Conservation (phyloP, 2,113 vertebrate species). For the Megaceryle torquata region DNA sequence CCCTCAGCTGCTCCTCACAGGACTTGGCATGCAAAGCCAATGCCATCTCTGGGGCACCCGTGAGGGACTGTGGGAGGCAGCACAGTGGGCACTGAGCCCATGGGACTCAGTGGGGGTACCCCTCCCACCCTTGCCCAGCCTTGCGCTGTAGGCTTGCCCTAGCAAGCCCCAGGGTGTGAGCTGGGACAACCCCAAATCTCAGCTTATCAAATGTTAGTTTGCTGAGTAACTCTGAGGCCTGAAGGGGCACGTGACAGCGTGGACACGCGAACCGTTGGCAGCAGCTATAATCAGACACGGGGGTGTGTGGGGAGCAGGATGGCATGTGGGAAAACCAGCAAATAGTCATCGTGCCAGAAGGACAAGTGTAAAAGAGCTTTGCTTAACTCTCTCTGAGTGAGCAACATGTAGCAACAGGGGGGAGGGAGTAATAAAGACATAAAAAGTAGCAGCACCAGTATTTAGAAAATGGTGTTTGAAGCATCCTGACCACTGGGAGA, state of each 20-base stretch:
- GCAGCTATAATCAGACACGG: neutral
- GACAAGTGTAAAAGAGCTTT: neutral
- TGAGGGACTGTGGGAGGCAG: neutral
- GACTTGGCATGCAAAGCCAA: neutral
- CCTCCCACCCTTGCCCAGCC: too few relatives aligned
- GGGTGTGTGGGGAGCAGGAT: neutral
- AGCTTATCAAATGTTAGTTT: neutral
- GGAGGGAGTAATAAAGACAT: neutral
- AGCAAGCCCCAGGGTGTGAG: neutral
- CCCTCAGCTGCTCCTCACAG: too few relatives aligned
- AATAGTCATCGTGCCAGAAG: neutral
- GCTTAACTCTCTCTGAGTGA: neutral
- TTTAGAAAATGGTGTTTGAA: neutral
- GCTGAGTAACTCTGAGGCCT: neutral
- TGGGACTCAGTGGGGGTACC: fast-evolving
- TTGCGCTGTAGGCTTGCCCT: neutral
- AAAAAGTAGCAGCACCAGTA: neutral
- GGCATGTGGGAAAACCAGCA: neutral
- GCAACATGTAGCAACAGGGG: neutral
- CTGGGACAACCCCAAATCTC: neutral
- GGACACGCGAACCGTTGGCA: neutral
- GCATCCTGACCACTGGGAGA: neutral
- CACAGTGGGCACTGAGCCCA: neutral
- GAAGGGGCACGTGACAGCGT: neutral
- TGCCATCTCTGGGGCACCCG: neutral